Evolutionary conservation across 2,113 vertebrate genomes (phyloP).

Genomic region (Megaceryle maxima): DNA sequence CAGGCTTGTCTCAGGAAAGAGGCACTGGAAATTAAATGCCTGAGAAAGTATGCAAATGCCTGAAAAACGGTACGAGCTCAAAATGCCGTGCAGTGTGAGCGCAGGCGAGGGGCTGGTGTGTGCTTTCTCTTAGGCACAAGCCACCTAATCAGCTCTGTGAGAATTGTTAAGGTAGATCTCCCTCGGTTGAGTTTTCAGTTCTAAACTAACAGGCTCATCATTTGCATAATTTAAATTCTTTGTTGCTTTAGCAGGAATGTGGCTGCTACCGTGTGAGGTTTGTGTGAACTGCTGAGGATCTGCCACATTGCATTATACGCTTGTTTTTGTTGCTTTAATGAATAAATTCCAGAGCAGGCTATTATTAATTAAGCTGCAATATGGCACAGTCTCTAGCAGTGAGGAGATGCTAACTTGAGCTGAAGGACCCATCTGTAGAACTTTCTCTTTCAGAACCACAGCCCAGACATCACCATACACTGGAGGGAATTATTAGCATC

Average conservation of each 20-base stretch:
- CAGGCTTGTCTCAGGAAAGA: not conserved
- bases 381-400: not conserved
- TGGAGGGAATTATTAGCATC: not conserved
- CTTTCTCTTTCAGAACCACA: not conserved
- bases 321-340: not conserved
- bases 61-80: not conserved
- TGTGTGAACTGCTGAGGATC: not conserved
- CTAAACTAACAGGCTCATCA: not conserved
- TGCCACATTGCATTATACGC: not conserved
- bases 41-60: not conserved
- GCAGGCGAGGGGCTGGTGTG: rapidly evolving
- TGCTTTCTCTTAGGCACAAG: not conserved
- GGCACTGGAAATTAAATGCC: not conserved
- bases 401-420: not conserved
- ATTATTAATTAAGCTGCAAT: slow-evolving; percentile 40
- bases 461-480: not conserved
- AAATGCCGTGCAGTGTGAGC: not conserved
- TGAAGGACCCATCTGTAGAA: slow-evolving; percentile 21
- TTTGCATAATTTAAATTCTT: not conserved
- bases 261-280: not conserved
- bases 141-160: not conserved
- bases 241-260: not conserved
- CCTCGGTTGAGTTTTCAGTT: not conserved
- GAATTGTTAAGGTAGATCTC: not conserved
- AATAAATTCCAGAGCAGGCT: not conserved